Evolutionary conservation across 2,888 invertebrate genomes (phyloP), one percentile per base, ranked within the genome.

Genomic region (Troides helena): DNA sequence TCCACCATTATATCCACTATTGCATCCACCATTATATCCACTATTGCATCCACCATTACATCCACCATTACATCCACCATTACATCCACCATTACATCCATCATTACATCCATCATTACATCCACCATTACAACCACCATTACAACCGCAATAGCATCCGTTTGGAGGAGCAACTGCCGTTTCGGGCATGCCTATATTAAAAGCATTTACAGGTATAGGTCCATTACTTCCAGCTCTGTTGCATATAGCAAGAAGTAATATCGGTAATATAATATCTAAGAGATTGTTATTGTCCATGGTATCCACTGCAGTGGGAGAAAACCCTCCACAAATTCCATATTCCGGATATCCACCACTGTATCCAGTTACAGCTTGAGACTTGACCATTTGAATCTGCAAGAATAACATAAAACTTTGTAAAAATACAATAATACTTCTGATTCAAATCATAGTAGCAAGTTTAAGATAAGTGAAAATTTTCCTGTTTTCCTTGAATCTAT

Each of bases 211-310:
- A 18, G 62, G 25, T 58, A 21, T 68, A 25, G 53, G 60, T 62
- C 61, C 67, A 39, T 56, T 68, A 61, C 21, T 68, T 57, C 60
- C 75, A 50, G 72, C 73, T 72, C 70, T 74, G 64, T 67, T 77
- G 69, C 72, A 80, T 30, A 46, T 78, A 73, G 76, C 74, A 3
- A 86, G 70, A 18, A 86, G 71, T 21, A 86, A 73, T 46, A 86
- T 77, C 1, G 85, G 85, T 3, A 85, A 77, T 3, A 86, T 72
- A 17, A 77, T 72, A 59, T 85, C 83, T 69, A 81, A 68, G 43
- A 81, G 80, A 59, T 79, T 77, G 58, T 78, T 75, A n/a, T 77
- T 70, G 8, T 78, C 71, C 59, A 43, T 60, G 25, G 63, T 43
- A 56, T 70, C 70, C 25, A 67, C 39, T 21, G 67, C 77, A 12